Percentiles rank a stretch among this genome's conserved stretches.
Evolutionary conservation across 2,888 invertebrate genomes (phyloP).

Genomic region (Pemphredon lugubris): DNA sequence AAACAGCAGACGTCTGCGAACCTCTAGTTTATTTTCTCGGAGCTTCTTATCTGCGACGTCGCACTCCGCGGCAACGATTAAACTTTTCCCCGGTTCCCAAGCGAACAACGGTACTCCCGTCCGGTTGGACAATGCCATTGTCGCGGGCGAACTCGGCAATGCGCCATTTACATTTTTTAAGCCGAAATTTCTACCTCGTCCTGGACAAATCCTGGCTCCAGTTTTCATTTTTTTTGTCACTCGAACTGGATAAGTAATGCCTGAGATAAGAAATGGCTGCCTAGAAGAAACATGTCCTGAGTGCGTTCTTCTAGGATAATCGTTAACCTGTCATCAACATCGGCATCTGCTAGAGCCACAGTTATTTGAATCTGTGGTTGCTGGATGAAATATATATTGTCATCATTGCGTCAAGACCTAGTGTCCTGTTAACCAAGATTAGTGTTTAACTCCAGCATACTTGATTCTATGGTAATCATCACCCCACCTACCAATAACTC

Average conservation of each 20-base stretch:
- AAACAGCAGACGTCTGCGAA: not conserved
- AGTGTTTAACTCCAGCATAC: not conserved
- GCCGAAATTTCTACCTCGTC: slow-evolving; percentile 3
- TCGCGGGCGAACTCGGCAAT: slow-evolving; percentile 29
- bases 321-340: no score
- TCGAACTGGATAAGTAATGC: no score
- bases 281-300: no score
- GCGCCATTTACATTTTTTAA: slow-evolving; percentile 25
- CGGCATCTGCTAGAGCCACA: no score
- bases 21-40: no score
- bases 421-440: no score
- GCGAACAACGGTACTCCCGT: slow-evolving; percentile 55
- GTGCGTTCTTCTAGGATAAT: no score
- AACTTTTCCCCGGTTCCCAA: slow-evolving; percentile 60
- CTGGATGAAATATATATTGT: no score
- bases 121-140: slow-evolving; percentile 57
- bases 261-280: no score
- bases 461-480: not conserved
- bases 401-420: no score
- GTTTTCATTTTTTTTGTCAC: not conserved
- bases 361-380: no score
- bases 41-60: slow-evolving; percentile 60
- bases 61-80: slow-evolving; percentile 59
- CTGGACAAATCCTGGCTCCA: not conserved
- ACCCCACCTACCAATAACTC: no score